A percentile compares a stretch with the other conserved stretches of the same genome.
These are phyloP conservation scores for Plutella xylostella DNA, from an alignment of 2,888 invertebrate species.

Conservation along the genomic window DNA sequence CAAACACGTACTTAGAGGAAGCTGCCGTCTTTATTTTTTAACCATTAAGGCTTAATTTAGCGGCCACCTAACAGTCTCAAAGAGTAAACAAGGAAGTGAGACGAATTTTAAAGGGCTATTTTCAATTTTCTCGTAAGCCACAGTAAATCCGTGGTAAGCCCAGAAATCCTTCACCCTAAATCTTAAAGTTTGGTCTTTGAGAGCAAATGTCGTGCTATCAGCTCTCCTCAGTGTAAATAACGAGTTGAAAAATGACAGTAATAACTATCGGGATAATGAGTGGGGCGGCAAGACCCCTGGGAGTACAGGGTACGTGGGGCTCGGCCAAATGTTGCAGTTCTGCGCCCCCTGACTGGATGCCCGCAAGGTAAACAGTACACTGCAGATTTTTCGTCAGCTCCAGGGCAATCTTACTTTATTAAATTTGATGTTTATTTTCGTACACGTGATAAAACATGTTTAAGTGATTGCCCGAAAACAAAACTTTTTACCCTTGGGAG, in stretches of 20 bases:
- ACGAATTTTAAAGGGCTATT: conserved; percentile 47
- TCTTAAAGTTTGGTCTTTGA: conserved; percentile 47
- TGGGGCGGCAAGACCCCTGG: conserved; percentile 62
- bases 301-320: conserved; percentile 48
- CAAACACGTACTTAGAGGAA: too few relatives aligned
- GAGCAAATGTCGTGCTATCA: conserved; percentile 65
- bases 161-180: conserved; percentile 50
- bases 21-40: too few relatives aligned
- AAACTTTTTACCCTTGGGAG: too few relatives aligned
- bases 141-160: conserved; percentile 40
- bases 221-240: conserved; percentile 66
- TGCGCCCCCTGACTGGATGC: conserved; percentile 21
- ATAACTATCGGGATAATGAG: conserved; percentile 68
- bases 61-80: conserved; percentile 22
- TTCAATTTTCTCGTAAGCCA: conserved; percentile 57
- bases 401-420: too few relatives aligned
- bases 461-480: too few relatives aligned
- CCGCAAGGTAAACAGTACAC: conserved; percentile 41
- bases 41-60: conserved; percentile 24
- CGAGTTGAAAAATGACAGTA: conserved; percentile 70
- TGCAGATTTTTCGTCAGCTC: neutral
- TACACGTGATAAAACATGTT: too few relatives aligned
- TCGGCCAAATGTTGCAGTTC: conserved; percentile 57
- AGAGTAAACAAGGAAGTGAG: conserved; percentile 27
- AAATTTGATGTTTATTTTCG: too few relatives aligned